Base-by-base conservation (phyloP, 1,140 invertebrate genomes). In the Hycleus phaleratus region DNA sequence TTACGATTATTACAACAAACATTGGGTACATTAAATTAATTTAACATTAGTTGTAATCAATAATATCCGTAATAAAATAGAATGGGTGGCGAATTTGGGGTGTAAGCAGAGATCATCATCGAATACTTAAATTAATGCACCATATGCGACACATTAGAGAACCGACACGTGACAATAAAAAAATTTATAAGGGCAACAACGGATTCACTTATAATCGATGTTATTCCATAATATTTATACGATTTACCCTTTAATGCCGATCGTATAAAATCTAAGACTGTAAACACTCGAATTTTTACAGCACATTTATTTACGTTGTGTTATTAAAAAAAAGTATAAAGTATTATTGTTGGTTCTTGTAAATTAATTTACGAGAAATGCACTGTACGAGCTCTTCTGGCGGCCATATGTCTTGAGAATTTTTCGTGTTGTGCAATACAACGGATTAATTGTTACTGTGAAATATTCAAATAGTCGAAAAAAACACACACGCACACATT, bases 81-180 rank as follows among this genome's bases (percentile, higher is more conserved):
- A 7, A 32, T 32, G 32, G 32, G 32, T 32, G 32, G 32, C 32
- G 7, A 32, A 5, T 32, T 32, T 32, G 4, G 4, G 7, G 32
- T 4, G 32, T 32, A 7, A 2, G 4, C 32, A 4, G 4, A 7
- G 32, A 5, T 32, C 32, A 32, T 32, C 32, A 32, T 39, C 46
- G 50, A 60, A 56, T 60, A 60, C 42, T 53, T 42, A 45, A 50
- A 42, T 46, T 56, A 60, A 56, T 56, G 49, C 50, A 49, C 58
- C 58, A 60, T 60, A 60, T 60, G 58, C 49, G 53, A 56, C 47
- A 54, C 53, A 60, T 60, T 54, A 60, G 48, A 32, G 18, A 56
- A 42, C 47, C 46, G 32, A 55, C 58, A 50, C 58, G 58, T 56
- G 58, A 60, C 58, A 60, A 60, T 60, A 60, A 60, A 60, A 32